These are phyloP conservation scores for Tortrix viridana DNA, from an alignment of 2,888 invertebrate species.

Conservation along the genomic window DNA sequence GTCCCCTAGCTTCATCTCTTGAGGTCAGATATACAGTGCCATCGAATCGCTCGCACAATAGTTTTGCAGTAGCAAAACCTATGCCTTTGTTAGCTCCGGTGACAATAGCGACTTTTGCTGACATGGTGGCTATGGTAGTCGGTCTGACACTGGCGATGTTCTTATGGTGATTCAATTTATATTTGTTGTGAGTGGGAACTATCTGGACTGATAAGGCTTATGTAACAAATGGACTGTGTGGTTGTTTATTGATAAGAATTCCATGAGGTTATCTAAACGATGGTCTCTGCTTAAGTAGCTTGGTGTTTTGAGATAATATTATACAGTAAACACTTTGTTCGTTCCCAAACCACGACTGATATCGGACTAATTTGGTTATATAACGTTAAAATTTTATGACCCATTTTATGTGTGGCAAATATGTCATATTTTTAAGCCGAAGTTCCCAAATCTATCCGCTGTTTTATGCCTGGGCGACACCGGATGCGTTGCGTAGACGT, in stretches of 20 bases:
- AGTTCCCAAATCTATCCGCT: too few relatives aligned
- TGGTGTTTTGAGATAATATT: too few relatives aligned
- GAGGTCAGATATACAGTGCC: conserved; percentile 88
- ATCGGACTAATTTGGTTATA: too few relatives aligned
- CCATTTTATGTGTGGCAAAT: too few relatives aligned
- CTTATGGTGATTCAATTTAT: neutral
- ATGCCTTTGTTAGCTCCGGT: conserved; percentile 88
- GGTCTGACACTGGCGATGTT: neutral
- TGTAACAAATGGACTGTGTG: neutral
- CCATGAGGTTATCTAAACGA: neutral
- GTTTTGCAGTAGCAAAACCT: conserved; percentile 85
- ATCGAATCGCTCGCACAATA: conserved; percentile 83
- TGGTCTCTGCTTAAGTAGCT: too few relatives aligned
- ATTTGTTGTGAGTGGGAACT: neutral
- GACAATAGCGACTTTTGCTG: conserved; percentile 62
- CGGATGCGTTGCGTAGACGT: too few relatives aligned
- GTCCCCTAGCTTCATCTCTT: conserved; percentile 80
- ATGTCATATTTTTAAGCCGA: too few relatives aligned
- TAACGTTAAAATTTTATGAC: too few relatives aligned
- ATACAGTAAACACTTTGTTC: too few relatives aligned
- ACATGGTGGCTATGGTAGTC: conserved; percentile 41
- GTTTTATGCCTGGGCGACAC: too few relatives aligned
- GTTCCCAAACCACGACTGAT: too few relatives aligned
- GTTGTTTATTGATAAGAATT: neutral
- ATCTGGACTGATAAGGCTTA: neutral